These are phyloP conservation scores for Dysmachus trigonus DNA, from an alignment of 2,888 invertebrate species.

Conservation along the genomic window DNA sequence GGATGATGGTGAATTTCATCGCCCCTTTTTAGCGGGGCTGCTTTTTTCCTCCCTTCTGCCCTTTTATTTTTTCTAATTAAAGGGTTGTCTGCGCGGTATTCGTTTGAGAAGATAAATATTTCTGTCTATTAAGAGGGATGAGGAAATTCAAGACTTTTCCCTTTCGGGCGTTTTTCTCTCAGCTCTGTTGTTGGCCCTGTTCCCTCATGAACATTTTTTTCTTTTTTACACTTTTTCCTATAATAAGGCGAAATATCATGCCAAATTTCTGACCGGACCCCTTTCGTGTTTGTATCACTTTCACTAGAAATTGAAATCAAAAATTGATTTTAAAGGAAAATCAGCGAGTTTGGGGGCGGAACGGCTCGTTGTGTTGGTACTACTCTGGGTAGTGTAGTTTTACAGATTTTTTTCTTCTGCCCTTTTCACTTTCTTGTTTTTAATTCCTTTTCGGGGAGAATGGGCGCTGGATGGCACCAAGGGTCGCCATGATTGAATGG, in stretches of 20 bases:
- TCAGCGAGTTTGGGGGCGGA: not conserved
- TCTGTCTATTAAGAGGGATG: conserved; percentile 37
- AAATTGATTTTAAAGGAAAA: conserved; percentile 35
- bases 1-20: conserved; percentile 21
- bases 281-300: conserved; percentile 34
- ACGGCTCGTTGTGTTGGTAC: not conserved
- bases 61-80: conserved; percentile 45
- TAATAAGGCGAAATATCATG: conserved; percentile 39
- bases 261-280: conserved; percentile 13
- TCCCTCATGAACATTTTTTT: not conserved
- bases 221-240: conserved; percentile 23
- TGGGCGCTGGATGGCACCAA: not conserved
- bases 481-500: conserved; percentile 9
- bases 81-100: conserved; percentile 40
- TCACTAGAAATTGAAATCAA: conserved; percentile 41
- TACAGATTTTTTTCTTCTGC: not conserved
- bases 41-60: conserved; percentile 36
- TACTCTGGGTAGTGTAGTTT: not conserved
- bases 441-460: not conserved
- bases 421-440: not conserved
- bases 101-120: conserved; percentile 40
- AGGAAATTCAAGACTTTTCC: conserved; percentile 42
- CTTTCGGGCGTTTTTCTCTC: conserved; percentile 26
- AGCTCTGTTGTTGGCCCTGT: not conserved
- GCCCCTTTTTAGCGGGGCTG: conserved; percentile 36